Evolutionary conservation across 2,888 invertebrate genomes (phyloP).

Genomic region (Drosophila acutilabella): DNA sequence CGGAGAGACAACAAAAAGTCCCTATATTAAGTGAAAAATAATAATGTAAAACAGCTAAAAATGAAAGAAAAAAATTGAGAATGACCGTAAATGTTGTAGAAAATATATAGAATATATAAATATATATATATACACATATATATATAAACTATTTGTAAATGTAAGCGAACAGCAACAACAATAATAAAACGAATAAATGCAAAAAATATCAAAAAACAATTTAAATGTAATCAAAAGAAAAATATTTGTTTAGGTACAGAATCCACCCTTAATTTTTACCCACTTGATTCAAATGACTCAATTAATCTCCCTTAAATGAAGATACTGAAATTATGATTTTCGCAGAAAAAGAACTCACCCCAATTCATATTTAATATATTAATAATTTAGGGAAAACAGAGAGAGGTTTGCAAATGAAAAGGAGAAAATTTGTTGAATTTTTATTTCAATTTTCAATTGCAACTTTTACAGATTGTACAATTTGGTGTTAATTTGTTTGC

Average conservation of each 20-base stretch:
- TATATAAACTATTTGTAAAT: constrained; percentile 75
- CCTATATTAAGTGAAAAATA: constrained; percentile 66
- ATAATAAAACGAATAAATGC: constrained; percentile 69
- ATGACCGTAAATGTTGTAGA: constrained; percentile 77
- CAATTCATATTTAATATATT: not conserved
- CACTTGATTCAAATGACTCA: constrained; percentile 21
- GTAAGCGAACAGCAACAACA: constrained; percentile 69
- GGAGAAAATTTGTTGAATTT: constrained; percentile 48
- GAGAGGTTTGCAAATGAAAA: constrained; percentile 26
- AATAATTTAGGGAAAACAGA: not conserved
- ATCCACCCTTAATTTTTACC: constrained; percentile 33
- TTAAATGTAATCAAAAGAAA: not conserved
- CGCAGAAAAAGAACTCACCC: constrained; percentile 19
- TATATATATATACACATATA: constrained; percentile 67
- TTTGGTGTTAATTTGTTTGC: constrained; percentile 28
- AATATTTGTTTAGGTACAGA: not conserved
- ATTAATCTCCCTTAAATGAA: constrained; percentile 40
- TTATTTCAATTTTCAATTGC: constrained; percentile 45
- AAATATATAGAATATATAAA: constrained; percentile 77
- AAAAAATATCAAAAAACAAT: constrained; percentile 6
- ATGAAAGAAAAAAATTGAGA: constrained; percentile 40
- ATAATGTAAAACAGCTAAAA: constrained; percentile 64
- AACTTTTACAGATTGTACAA: constrained; percentile 44
- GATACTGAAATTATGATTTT: constrained; percentile 6
- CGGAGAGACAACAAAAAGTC: constrained; percentile 65